Evolutionary conservation across 2,797 vertebrate species (phyloP), one percentile per base, ranked within the genome.

Genomic region (Phoebastria nigripes): DNA sequence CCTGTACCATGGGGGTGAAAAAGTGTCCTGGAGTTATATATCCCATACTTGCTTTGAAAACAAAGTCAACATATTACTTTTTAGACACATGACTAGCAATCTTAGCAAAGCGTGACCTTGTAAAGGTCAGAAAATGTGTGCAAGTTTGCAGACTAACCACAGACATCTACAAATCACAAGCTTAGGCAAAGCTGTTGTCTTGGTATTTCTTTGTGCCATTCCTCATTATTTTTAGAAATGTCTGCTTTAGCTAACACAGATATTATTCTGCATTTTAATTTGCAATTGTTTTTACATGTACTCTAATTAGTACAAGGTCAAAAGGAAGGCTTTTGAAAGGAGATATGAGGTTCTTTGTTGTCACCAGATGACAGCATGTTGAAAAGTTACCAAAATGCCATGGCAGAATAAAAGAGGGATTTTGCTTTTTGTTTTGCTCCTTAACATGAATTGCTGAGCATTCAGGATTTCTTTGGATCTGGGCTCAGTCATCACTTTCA

Each of bases 401-500:
- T 24, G 42, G 72, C 67, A 92, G 35, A 79, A 88, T 90, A 74
- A 89, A 90, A 94, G 70, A 65, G 31, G 37, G 69, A 35, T 61
- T 73, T 58, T 17, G 44, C 31, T 93, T 85, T 95, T 90, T 94
- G 74, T 92, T 96, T 93, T 94, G 42, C 63, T 95, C 74, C 47
- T 80, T 87, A 78, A 47, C 12, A 31, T 69, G 84, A 85, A 77
- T 59, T 93, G 77, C 79, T 41, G 21, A 63, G 24, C 17, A 56
- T 92, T 95, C 87, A 42, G 59, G 74, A 92, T 91, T 89, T 96
- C 87, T 91, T 87, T 81, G 70, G 61, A 89, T 82, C 42, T 55
- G 44, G 54, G 37, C 83, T 94, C 94, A 96, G 67, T 94, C 92
- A 79, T 94, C 94, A 77, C 82, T 67, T 89, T 82, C 42, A 95